Conservation (phyloP, 2,113 vertebrate genomes). For the Parus major region DNA sequence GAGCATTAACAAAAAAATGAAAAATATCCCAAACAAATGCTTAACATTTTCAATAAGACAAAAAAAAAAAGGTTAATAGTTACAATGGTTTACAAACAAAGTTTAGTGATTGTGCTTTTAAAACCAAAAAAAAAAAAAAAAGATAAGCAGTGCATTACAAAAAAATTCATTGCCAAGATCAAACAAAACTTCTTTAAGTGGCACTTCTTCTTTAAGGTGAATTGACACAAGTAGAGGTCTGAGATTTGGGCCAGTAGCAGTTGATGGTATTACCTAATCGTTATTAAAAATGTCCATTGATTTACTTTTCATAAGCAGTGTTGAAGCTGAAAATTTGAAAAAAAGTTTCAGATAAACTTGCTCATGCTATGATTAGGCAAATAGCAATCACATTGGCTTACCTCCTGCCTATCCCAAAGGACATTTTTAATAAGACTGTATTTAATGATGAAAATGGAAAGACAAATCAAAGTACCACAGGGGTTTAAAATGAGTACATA, state of each 20-base stretch:
- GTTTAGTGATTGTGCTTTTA: conserved; percentile 99
- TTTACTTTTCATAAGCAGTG: conserved; percentile 56
- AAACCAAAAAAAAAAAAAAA: conserved; percentile 95
- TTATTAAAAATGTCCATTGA: conserved; percentile 76
- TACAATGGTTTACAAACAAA: conserved; percentile 99
- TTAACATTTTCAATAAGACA: conserved; percentile 92
- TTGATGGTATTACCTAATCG: conserved; percentile 58
- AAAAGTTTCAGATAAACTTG: conserved; percentile 67
- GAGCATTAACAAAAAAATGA: conserved; percentile 87
- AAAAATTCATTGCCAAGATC: conserved; percentile 76
- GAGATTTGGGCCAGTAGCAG: conserved; percentile 78
- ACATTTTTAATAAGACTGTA: conserved; percentile 85
- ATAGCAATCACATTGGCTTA: conserved; percentile 69
- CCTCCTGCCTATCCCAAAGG: conserved; percentile 68
- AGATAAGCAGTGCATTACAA: conserved; percentile 96
- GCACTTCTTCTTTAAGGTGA: conserved; percentile 90
- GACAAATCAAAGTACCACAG: conserved; percentile 91
- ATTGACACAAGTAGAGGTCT: conserved; percentile 84
- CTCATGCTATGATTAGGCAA: conserved; percentile 62
- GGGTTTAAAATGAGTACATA: conserved; percentile 87
- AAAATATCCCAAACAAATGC: conserved; percentile 78
- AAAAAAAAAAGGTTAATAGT: conserved; percentile 97
- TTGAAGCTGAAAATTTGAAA: conserved; percentile 71
- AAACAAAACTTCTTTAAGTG: conserved; percentile 88
- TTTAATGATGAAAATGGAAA: conserved; percentile 85